These are phyloP conservation scores for Harpegnathos saltator DNA, from an alignment of 1,140 invertebrate genomes.

Conservation along the genomic window DNA sequence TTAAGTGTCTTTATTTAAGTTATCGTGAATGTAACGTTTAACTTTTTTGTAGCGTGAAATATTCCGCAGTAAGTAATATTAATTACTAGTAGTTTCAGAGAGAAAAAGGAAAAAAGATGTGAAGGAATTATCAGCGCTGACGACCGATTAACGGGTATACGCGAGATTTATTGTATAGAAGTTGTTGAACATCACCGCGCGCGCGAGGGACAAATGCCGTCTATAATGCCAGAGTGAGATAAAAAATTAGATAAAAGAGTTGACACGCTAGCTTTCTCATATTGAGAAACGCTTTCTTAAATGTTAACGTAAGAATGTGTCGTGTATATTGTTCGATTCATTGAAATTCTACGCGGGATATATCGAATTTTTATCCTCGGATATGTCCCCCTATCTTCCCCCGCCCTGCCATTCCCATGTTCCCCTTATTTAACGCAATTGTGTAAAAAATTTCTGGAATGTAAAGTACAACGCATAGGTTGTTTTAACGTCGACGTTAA, in stretches of 20 bases:
- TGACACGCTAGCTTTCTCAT: conserved; percentile 81
- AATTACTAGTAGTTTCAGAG: conserved; percentile 61
- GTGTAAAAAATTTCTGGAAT: conserved; percentile 62
- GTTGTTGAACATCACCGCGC: conserved; percentile 66
- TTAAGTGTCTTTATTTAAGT: neutral
- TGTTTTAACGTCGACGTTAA: conserved; percentile 44
- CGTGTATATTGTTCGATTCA: conserved; percentile 48
- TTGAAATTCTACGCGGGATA: conserved; percentile 55
- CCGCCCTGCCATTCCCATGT: no score
- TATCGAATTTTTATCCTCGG: conserved; percentile 22
- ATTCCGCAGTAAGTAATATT: conserved; percentile 76
- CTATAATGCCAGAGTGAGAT: conserved; percentile 76
- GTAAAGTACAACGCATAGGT: conserved; percentile 59
- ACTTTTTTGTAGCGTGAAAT: conserved; percentile 76
- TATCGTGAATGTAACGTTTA: conserved; percentile 71
- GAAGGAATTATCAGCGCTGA: conserved; percentile 61
- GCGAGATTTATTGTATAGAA: conserved; percentile 63
- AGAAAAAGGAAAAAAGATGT: conserved; percentile 19
- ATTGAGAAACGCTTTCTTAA: conserved; percentile 80
- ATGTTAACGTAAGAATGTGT: conserved; percentile 49
- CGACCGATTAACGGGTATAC: conserved; percentile 46
- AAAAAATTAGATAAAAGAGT: conserved; percentile 66
- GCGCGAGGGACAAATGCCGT: conserved; percentile 69
- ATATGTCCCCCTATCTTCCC: conserved; percentile 13
- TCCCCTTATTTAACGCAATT: conserved; percentile 19